phyloP scores from a whole-genome alignment of 1,140 invertebrate genomes.

The Diorhabda sublineata region DNA sequence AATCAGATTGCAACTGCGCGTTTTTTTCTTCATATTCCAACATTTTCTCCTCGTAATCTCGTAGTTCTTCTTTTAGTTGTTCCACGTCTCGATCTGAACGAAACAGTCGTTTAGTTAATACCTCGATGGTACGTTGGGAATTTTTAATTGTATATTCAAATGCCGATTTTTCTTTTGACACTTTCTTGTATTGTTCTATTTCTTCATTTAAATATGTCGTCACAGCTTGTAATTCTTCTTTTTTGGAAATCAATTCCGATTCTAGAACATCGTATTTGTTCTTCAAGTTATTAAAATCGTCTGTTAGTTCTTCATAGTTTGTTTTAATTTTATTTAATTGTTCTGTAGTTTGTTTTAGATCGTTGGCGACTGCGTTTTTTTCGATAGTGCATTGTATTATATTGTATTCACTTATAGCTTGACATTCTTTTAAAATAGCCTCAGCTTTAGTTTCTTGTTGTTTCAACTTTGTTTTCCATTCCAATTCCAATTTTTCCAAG shows the following conservation, averaged over 20 bases:
- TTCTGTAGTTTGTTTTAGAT: constrained; percentile 45
- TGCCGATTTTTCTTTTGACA: constrained; percentile 49
- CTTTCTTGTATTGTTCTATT: constrained; percentile 39
- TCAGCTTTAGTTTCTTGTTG: constrained; percentile 47
- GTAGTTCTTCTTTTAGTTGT: constrained; percentile 50
- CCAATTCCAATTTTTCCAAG: constrained; percentile 45
- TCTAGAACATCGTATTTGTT: constrained; percentile 21
- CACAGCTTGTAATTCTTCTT: constrained; percentile 23
- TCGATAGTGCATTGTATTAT: constrained; percentile 52
- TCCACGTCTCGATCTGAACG: constrained; percentile 53
- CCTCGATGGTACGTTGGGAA: constrained; percentile 50
- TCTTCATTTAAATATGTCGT: constrained; percentile 26
- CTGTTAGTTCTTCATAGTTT: constrained; percentile 45
- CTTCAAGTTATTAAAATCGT: constrained; percentile 19
- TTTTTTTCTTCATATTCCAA: constrained; percentile 48
- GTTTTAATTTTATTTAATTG: constrained; percentile 44
- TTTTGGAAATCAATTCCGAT: constrained; percentile 10
- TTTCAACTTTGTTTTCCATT: constrained; percentile 45
- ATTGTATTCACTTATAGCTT: constrained; percentile 51
- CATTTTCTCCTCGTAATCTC: constrained; percentile 46
- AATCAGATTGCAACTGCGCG: constrained; percentile 42
- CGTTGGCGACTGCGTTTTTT: constrained; percentile 49
- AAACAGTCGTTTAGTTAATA: constrained; percentile 50
- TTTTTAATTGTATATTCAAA: constrained; percentile 51
- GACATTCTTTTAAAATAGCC: constrained; percentile 51